Conservation (phyloP, 1,140 invertebrate genomes). For the Onthophagus taurus region DNA sequence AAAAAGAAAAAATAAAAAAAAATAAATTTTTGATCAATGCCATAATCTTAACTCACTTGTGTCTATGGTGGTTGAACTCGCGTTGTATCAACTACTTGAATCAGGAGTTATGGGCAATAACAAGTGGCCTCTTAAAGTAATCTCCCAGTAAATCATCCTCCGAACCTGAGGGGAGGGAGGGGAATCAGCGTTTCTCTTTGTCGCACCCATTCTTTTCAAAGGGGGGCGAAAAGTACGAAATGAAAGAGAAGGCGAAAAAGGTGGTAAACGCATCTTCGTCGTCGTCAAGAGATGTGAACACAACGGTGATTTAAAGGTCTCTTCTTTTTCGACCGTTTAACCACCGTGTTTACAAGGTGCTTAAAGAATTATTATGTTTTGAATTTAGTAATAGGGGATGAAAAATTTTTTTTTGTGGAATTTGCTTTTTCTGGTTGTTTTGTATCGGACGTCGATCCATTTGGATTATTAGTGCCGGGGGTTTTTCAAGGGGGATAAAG, state of each 20-base stretch:
- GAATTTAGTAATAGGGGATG: too few relatives aligned
- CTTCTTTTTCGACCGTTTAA: slow-evolving; percentile 33
- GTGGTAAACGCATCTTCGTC: slow-evolving; percentile 17
- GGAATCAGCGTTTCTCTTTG: slow-evolving; percentile 21
- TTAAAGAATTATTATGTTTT: too few relatives aligned
- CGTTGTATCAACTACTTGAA: slow-evolving; percentile 30
- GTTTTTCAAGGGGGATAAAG: too few relatives aligned
- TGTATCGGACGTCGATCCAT: too few relatives aligned
- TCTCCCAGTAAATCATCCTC: slow-evolving; percentile 36
- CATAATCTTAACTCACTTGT: too few relatives aligned
- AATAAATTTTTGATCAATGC: too few relatives aligned
- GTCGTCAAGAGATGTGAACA: slow-evolving; percentile 23
- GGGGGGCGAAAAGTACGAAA: slow-evolving; percentile 14
- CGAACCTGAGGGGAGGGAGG: slow-evolving; percentile 27
- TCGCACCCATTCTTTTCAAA: slow-evolving; percentile 12
- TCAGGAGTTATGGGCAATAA: slow-evolving; percentile 39
- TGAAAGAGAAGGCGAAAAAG: not conserved
- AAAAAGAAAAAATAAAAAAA: too few relatives aligned
- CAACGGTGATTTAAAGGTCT: slow-evolving; percentile 34
- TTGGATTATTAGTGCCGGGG: too few relatives aligned
- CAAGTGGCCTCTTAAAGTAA: slow-evolving; percentile 39
- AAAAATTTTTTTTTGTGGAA: too few relatives aligned
- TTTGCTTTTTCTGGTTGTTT: too few relatives aligned
- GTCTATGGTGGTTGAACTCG: too few relatives aligned
- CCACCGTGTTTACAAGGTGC: slow-evolving; percentile 32